phyloP scores from a whole-genome alignment of 2,888 invertebrate species.

The Hemicrepidius hirtus region DNA sequence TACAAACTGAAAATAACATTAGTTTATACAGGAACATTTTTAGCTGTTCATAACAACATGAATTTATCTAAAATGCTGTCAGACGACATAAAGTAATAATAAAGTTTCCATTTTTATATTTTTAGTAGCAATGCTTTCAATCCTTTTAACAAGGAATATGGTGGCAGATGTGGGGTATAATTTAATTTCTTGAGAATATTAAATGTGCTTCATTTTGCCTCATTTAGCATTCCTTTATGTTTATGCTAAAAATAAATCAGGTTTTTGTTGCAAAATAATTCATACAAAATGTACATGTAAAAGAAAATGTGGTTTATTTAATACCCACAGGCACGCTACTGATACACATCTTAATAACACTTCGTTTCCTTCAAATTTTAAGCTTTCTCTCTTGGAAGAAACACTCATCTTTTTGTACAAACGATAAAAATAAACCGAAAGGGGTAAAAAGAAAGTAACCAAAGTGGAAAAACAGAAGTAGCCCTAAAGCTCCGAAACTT shows the following conservation, averaged over 20 bases:
- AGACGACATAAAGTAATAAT: conserved; percentile 4
- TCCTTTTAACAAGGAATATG: background rate
- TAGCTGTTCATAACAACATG: background rate
- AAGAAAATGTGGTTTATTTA: no score
- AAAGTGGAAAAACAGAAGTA: conserved; percentile 5
- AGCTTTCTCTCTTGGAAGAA: no score
- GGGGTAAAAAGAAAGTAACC: conserved; percentile 10
- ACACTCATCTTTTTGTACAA: no score
- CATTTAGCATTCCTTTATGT: no score
- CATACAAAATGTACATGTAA: no score
- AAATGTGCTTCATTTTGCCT: background rate
- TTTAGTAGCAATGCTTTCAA: background rate
- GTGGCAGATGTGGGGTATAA: conserved; percentile 1
- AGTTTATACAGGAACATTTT: background rate
- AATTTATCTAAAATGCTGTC: conserved; percentile 2
- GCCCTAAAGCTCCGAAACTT: background rate
- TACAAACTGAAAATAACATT: no score
- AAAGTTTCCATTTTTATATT: background rate
- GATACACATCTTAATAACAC: no score
- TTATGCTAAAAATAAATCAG: no score
- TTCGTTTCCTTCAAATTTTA: no score
- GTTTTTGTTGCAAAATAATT: no score
- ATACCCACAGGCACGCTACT: no score
- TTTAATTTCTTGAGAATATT: background rate
- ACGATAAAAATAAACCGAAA: background rate